A percentile compares a stretch with the other conserved stretches of the same genome.
Evolutionary conservation across 2,888 invertebrate species (phyloP).

Genomic region (Galeopsomyia nigrocyanea): DNA sequence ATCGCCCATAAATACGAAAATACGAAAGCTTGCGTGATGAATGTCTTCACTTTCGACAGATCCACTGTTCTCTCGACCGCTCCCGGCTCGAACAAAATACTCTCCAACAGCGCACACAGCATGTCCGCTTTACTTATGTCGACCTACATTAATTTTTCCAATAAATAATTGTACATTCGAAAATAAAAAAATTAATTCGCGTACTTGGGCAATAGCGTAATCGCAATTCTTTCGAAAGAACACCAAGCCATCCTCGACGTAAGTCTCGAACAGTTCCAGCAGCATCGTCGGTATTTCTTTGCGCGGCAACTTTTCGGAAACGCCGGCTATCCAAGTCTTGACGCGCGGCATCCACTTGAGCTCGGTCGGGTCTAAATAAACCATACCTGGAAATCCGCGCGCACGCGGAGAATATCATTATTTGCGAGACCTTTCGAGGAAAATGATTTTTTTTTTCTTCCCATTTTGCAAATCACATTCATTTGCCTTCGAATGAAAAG

Average conservation of each 20-base stretch:
- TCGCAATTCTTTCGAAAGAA: slow-evolving; percentile 79
- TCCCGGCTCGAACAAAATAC: slow-evolving; percentile 77
- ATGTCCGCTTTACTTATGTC: slow-evolving; percentile 86
- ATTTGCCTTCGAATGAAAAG: too few relatives aligned
- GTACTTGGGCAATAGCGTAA: slow-evolving; percentile 83
- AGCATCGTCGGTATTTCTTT: slow-evolving; percentile 75
- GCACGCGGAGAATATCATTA: too few relatives aligned
- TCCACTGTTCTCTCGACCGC: slow-evolving; percentile 76
- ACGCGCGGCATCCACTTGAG: slow-evolving; percentile 86
- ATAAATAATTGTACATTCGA: background rate
- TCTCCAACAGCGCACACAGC: slow-evolving; percentile 80
- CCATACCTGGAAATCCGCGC: slow-evolving; percentile 80
- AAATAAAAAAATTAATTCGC: background rate
- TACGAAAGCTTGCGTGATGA: slow-evolving; percentile 83
- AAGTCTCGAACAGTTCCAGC: slow-evolving; percentile 75
- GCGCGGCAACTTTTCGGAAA: slow-evolving; percentile 70
- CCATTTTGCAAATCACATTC: too few relatives aligned
- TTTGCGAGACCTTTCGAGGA: too few relatives aligned
- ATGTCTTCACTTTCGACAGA: slow-evolving; percentile 71
- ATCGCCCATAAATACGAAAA: slow-evolving; percentile 89
- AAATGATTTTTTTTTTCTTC: too few relatives aligned
- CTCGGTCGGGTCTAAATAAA: slow-evolving; percentile 89
- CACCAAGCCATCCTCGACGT: slow-evolving; percentile 77
- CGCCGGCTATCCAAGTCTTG: slow-evolving; percentile 79
- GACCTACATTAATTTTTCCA: slow-evolving; percentile 71